A percentile compares a stretch with the other conserved stretches of the same genome.
phyloP scores from a whole-genome alignment of 1,140 invertebrate genomes.

The Caenorhabditis elegans region WBcel235 BX284602.5:10438001-10438500 shows the following conservation, averaged over 20 bases:
- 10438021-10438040: conserved; percentile 50
- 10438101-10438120: conserved; percentile 64
- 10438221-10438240: conserved; percentile 62
- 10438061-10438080: conserved; percentile 58
- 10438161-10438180: no score
- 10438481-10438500: conserved; percentile 64
- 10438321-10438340: conserved; percentile 54
- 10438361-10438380: conserved; percentile 40
- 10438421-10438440: conserved; percentile 62
- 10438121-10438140: conserved; percentile 48
- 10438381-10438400: conserved; percentile 59
- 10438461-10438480: conserved; percentile 42
- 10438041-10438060: conserved; percentile 63
- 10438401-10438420: conserved; percentile 58
- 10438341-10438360: not conserved
- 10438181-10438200: conserved; percentile 67
- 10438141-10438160: not conserved
- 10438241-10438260: conserved; percentile 57
- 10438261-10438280: conserved; percentile 57
- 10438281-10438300: conserved; percentile 53
- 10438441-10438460: conserved; percentile 62
- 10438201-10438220: conserved; percentile 64
- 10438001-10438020: conserved; percentile 40
- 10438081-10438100: conserved; percentile 62
- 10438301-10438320: conserved; percentile 50